A percentile compares a stretch with the other conserved stretches of the same genome.
Conservation (phyloP, 2,888 invertebrate genomes). For the Apomyelois bistriatella region DNA sequence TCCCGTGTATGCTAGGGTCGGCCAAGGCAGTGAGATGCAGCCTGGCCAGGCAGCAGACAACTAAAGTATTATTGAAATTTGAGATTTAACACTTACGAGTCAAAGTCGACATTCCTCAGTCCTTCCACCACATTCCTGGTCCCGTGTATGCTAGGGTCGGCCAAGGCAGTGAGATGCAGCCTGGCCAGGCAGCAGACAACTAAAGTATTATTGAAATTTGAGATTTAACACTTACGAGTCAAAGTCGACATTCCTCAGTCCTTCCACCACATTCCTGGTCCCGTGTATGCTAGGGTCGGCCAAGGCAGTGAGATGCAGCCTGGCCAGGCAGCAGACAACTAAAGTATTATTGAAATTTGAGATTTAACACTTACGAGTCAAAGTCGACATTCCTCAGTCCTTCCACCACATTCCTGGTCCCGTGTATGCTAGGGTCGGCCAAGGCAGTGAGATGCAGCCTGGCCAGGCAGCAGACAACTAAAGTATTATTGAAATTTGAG, state of each 20-base stretch:
- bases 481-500: too few species aligned
- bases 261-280: slow-evolving; percentile 84
- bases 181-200: slow-evolving; percentile 92
- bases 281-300: slow-evolving; percentile 95
- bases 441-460: slow-evolving; percentile 84
- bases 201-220: too few species aligned
- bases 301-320: slow-evolving; percentile 83
- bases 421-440: slow-evolving; percentile 93
- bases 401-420: slow-evolving; percentile 85
- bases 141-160: slow-evolving; percentile 93
- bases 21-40: slow-evolving; percentile 85
- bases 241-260: slow-evolving; percentile 90
- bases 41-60: slow-evolving; percentile 91
- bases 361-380: slow-evolving; percentile 77
- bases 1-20: slow-evolving; percentile 92
- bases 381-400: slow-evolving; percentile 90
- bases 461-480: slow-evolving; percentile 91
- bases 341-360: too few species aligned
- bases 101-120: slow-evolving; percentile 90
- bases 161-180: slow-evolving; percentile 83
- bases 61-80: too few species aligned
- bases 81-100: slow-evolving; percentile 69
- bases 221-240: slow-evolving; percentile 77
- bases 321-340: slow-evolving; percentile 92
- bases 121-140: slow-evolving; percentile 85